Base-by-base conservation (phyloP, 2,888 invertebrate species). In the Dicranocentrus wangi region DNA sequence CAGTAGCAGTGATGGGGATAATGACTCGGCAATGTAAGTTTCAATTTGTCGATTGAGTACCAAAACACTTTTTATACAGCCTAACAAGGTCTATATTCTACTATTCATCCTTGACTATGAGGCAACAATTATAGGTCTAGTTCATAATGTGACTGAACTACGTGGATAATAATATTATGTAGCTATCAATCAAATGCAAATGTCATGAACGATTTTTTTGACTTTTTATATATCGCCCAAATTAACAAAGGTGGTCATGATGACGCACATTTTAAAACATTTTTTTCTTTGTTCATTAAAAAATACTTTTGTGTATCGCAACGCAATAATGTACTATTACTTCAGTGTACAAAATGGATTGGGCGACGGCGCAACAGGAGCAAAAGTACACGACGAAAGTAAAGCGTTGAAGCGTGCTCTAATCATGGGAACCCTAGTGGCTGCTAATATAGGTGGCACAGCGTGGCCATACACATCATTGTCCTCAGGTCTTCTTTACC, bases 381-480 rank as follows among this genome's bases (percentile, higher is more conserved):
- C 32, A 17, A 61, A 61, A 61, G 32, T 61, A 17, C n/a, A 32
- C 23, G 65, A 43, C 28, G 81, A 70, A 60, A 65, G 43, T 70
- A 32, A 55, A 47, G 66, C 43, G 58, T n/a, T 84, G 55, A 82
- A 78, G 68, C 42, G 42, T 1, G 82, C 82, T 60, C 53, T 83
- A 13, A 47, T 81, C 21, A 43, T 66, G 23, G 83, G 81, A 66
- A 70, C 82, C 10, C 55, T 82, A 69, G 73, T 68, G 1, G 85
- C 83, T 39, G 85, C 86, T 10, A 86, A 86, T 77, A 82, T 85
- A 58, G 84, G 85, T 23, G 86, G 86, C 2, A 63, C 78, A 2
- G 82, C 81, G 65, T 81, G 78, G 75, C 86, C 86, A 1, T 78
- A 82, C 70, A 32, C 76, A 13, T 75, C 83, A 28, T 21, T 43